These are phyloP conservation scores for Tapirus indicus DNA, from an alignment of 2,797 vertebrate genomes.

Conservation along the genomic window DNA sequence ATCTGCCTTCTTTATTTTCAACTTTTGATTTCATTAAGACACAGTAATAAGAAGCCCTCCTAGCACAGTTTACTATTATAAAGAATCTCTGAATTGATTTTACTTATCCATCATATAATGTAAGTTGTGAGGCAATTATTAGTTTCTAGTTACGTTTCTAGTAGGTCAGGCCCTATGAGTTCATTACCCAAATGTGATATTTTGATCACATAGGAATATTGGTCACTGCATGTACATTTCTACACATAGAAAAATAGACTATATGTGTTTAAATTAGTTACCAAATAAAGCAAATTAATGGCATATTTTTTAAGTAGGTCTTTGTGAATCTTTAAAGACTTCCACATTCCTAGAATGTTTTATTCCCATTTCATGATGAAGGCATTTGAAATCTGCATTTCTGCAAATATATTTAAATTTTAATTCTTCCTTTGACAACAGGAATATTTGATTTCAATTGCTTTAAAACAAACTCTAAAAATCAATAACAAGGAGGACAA, in stretches of 20 bases:
- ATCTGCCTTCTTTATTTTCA: constrained; percentile 16
- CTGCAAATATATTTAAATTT: constrained; percentile 57
- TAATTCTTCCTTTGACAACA: constrained; percentile 55
- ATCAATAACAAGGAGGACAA: constrained; percentile 73
- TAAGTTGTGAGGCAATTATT: not conserved
- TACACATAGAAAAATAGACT: constrained; percentile 53
- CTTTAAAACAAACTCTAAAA: constrained; percentile 72
- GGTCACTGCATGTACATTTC: not conserved
- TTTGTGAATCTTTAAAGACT: constrained; percentile 1
- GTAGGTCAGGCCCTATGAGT: not conserved
- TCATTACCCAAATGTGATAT: constrained; percentile 21
- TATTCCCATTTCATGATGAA: constrained; percentile 47
- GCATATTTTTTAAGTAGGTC: not conserved
- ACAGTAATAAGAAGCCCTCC: not conserved
- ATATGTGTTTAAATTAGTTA: not conserved
- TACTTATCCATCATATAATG: not conserved
- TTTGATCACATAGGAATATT: constrained; percentile 26
- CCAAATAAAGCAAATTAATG: constrained; percentile 30
- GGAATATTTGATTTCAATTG: constrained; percentile 53
- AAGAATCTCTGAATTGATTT: constrained; percentile 42
- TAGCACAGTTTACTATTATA: not conserved
- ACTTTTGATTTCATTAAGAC: constrained; percentile 52
- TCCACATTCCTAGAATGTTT: not conserved
- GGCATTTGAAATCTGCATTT: constrained; percentile 60
- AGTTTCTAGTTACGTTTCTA: constrained; percentile 34